Conservation (phyloP, 1,140 invertebrate genomes). For the Amyelois transitella region DNA sequence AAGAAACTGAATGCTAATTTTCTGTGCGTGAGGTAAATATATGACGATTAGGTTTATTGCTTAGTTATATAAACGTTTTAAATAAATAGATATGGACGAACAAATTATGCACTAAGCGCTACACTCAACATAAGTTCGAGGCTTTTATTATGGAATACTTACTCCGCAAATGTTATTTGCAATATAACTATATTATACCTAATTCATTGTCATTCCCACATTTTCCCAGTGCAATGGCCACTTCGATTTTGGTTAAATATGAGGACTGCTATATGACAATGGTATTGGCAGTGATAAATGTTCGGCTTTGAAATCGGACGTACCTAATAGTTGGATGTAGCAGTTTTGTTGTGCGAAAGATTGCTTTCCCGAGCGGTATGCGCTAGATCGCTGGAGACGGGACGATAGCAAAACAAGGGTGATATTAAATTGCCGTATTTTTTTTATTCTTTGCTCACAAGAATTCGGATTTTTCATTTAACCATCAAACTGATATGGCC, state of each 20-base stretch:
- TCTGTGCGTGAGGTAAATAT: neutral
- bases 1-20: neutral
- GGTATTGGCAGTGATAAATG: neutral
- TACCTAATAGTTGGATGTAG: neutral
- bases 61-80: no score
- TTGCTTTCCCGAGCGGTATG: constrained; percentile 50
- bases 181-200: no score
- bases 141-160: no score
- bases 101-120: no score
- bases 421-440: neutral
- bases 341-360: constrained; percentile 21
- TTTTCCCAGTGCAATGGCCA: no score
- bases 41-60: neutral
- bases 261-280: no score
- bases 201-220: no score
- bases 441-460: neutral
- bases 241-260: no score
- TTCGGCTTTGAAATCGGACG: neutral
- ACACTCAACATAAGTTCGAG: no score
- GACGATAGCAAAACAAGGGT: constrained; percentile 5
- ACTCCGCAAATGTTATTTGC: no score
- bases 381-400: constrained; percentile 19
- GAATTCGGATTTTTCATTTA: neutral
- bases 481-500: no score
- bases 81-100: no score